Percentiles rank a stretch among this genome's conserved stretches.
phyloP scores from a whole-genome alignment of 2,797 vertebrate species.

The Tarsius wallacei region DNA sequence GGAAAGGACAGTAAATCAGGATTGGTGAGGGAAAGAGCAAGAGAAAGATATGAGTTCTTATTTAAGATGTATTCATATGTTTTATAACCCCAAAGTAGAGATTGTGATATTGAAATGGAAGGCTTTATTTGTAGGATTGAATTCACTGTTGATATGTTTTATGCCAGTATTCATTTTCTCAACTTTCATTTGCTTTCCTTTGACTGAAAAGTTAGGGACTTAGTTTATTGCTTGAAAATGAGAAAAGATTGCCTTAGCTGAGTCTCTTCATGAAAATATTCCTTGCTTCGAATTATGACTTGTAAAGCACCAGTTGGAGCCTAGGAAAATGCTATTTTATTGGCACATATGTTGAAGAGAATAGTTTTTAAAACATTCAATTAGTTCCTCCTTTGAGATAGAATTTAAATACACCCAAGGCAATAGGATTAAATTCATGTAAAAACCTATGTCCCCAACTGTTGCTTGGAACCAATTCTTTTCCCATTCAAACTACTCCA shows the following conservation, averaged over 20 bases:
- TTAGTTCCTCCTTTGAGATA: conserved; percentile 76
- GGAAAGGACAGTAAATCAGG: conserved; percentile 70
- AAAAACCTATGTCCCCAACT: not conserved
- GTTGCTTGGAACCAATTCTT: conserved; percentile 60
- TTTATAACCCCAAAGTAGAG: conserved; percentile 71
- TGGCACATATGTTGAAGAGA: conserved; percentile 73
- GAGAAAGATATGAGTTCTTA: conserved; percentile 65
- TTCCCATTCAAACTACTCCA: not conserved
- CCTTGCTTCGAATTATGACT: conserved; percentile 45
- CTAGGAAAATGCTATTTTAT: conserved; percentile 70
- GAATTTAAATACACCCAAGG: conserved; percentile 66
- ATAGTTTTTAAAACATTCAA: conserved; percentile 76
- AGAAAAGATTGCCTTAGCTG: conserved; percentile 30
- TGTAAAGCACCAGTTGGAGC: conserved; percentile 49
- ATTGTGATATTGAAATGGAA: conserved; percentile 62
- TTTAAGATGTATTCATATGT: conserved; percentile 71
- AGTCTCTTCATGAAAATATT: conserved; percentile 61
- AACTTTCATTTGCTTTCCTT: conserved; percentile 69
- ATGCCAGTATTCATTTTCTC: conserved; percentile 53
- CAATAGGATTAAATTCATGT: conserved; percentile 60
- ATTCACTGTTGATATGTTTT: conserved; percentile 63
- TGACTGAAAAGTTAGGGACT: conserved; percentile 58
- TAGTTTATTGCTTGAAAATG: conserved; percentile 57
- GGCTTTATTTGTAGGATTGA: conserved; percentile 72
- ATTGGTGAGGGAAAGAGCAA: conserved; percentile 58